Evolutionary conservation across 2,888 invertebrate genomes (phyloP).

Genomic region (Thysanoteuthis rhombus): DNA sequence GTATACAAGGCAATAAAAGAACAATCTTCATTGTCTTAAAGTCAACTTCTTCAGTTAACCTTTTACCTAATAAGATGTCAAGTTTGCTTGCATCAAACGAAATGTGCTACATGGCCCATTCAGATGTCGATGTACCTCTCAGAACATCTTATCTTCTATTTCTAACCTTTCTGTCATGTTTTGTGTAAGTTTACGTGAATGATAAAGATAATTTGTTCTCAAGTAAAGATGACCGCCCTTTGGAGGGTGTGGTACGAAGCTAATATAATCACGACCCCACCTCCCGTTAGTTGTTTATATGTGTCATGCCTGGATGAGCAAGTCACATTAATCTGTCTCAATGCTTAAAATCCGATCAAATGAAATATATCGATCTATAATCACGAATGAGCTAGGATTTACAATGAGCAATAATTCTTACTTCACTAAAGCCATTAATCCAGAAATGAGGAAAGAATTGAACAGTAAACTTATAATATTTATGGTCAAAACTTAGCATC

Average conservation of each 20-base stretch:
- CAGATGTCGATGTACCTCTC: too few species aligned
- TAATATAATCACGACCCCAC: not conserved
- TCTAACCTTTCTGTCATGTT: too few species aligned
- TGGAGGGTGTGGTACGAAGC: not conserved
- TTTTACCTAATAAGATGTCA: too few species aligned
- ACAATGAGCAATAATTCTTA: not conserved
- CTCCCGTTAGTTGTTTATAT: not conserved
- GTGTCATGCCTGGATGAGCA: slow-evolving; percentile 12
- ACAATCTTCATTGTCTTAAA: too few species aligned
- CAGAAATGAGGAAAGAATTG: not conserved
- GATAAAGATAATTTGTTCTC: too few species aligned
- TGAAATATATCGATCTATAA: not conserved
- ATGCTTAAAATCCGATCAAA: not conserved
- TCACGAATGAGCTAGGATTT: not conserved
- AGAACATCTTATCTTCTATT: too few species aligned
- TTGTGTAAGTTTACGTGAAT: too few species aligned
- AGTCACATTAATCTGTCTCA: not conserved
- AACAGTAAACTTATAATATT: not conserved
- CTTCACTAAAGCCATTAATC: not conserved
- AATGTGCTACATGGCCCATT: too few species aligned
- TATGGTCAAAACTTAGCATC: too few species aligned
- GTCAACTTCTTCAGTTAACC: too few species aligned
- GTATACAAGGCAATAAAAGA: too few species aligned
- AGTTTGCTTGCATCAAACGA: too few species aligned
- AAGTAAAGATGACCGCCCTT: not conserved